A percentile compares a stretch with the other conserved stretches of the same genome.
phyloP scores from a whole-genome alignment of 2,113 vertebrate species.

The Oostethus manadensis region DNA sequence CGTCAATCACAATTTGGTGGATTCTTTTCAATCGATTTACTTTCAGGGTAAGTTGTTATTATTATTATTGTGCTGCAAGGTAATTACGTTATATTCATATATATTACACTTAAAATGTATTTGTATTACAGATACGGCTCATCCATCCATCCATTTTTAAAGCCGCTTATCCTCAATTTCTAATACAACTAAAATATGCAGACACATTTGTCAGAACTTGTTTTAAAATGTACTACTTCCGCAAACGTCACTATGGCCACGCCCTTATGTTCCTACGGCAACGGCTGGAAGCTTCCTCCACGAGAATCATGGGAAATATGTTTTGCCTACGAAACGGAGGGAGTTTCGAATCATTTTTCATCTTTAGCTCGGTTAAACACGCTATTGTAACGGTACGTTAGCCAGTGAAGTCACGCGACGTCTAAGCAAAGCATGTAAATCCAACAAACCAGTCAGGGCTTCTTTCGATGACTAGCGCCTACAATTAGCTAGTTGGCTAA shows the following conservation, averaged over 20 bases:
- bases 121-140: too few species aligned
- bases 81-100: too few species aligned
- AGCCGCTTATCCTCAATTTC: too few species aligned
- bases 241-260: background rate
- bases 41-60: too few species aligned
- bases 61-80: too few species aligned
- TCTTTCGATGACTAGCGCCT: background rate
- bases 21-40: too few species aligned
- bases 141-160: too few species aligned
- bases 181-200: too few species aligned
- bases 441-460: background rate
- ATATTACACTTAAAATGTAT: too few species aligned
- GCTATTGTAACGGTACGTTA: fast-evolving
- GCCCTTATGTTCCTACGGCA: constrained; percentile 54
- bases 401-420: too few species aligned
- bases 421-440: background rate
- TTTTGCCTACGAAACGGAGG: constrained; percentile 50
- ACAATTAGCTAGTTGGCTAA: constrained; percentile 46
- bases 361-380: constrained; percentile 7
- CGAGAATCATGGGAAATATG: constrained; percentile 59
- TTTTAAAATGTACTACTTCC: background rate
- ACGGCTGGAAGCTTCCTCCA: constrained; percentile 47
- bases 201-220: too few species aligned
- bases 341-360: constrained; percentile 67
- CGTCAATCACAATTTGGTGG: too few species aligned